phyloP scores from a whole-genome alignment of 2,797 vertebrate species.

The Micromesistius poutassou region DNA sequence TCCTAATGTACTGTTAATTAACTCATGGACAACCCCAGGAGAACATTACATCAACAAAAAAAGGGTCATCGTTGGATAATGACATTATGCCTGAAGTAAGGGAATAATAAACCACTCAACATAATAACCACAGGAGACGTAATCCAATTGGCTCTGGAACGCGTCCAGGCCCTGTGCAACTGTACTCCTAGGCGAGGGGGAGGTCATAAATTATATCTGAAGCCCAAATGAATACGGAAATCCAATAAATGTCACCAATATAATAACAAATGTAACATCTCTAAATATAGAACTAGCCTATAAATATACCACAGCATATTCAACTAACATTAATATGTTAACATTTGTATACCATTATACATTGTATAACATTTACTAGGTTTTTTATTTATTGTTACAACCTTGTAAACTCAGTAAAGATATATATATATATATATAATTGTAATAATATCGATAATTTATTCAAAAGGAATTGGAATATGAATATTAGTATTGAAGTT shows the following conservation, averaged over 20 bases:
- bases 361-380: not conserved
- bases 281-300: not conserved
- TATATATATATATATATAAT: not conserved
- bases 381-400: not conserved
- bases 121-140: constrained; percentile 56
- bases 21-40: constrained; percentile 57
- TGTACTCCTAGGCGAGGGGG: constrained; percentile 18
- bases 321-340: not conserved
- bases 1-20: constrained; percentile 71
- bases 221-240: not conserved
- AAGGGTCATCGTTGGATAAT: constrained; percentile 71
- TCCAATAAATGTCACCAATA: not conserved
- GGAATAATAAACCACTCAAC: constrained; percentile 69
- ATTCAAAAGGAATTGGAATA: not conserved
- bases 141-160: constrained; percentile 72
- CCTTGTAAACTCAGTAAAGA: not conserved
- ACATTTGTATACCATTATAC: too few relatives aligned
- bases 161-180: constrained; percentile 50
- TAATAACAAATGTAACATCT: too few relatives aligned
- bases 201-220: not conserved
- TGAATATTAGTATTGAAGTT: not conserved
- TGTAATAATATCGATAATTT: not conserved
- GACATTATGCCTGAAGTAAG: constrained; percentile 69
- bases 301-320: not conserved
- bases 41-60: constrained; percentile 56